Conservation (phyloP, 2,113 vertebrate species). For the Syngnathus typhle region DNA sequence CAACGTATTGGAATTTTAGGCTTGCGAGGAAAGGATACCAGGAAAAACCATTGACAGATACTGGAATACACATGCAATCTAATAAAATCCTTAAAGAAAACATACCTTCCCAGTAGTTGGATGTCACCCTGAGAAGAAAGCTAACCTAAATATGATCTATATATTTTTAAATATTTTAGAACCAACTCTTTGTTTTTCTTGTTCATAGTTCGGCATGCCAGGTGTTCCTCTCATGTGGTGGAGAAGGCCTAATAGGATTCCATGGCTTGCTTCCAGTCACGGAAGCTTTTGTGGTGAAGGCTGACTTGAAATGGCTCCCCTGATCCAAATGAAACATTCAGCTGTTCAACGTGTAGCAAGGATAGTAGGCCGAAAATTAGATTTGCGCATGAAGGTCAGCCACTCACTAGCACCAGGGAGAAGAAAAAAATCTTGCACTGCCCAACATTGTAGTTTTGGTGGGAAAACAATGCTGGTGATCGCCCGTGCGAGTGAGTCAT, state of each 20-base stretch:
- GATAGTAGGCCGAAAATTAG: background rate
- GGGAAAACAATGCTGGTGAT: background rate
- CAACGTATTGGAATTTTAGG: background rate
- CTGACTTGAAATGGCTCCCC: constrained; percentile 2
- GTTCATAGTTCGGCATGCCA: background rate
- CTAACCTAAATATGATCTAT: background rate
- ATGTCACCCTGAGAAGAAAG: background rate
- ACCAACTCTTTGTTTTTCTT: background rate
- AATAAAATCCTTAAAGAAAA: background rate
- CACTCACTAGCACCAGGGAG: background rate
- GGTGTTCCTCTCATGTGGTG: constrained; percentile 3
- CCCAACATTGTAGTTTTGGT: background rate
- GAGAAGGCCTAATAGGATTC: background rate
- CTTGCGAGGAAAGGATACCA: background rate
- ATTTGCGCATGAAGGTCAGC: background rate
- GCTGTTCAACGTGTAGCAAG: constrained; percentile 4
- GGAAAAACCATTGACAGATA: background rate
- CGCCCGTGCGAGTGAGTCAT: background rate
- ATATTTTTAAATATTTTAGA: background rate
- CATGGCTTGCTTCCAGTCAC: background rate
- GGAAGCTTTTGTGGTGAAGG: constrained; percentile 3
- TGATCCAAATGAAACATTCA: constrained; percentile 4
- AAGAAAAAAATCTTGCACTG: background rate
- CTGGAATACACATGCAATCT: background rate
- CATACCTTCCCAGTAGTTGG: background rate